These are phyloP conservation scores for Rhinogobio ventralis DNA, from an alignment of 2,797 vertebrate species.

Conservation along the genomic window DNA sequence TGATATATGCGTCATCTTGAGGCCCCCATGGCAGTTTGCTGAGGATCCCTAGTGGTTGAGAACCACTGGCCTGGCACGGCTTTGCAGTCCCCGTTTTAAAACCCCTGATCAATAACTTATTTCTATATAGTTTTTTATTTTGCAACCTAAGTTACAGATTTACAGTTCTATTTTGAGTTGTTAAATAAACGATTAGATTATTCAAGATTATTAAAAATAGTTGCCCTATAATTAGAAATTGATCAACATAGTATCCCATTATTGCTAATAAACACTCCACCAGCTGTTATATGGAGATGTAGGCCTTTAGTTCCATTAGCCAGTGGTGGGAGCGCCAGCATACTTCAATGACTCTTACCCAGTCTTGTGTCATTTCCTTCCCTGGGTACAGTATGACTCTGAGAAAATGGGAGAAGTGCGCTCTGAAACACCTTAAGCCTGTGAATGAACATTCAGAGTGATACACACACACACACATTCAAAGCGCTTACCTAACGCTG, in stretches of 20 bases:
- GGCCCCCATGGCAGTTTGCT: neutral
- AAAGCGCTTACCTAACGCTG: slow-evolving; percentile 77
- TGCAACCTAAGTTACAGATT: neutral
- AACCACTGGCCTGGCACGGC: neutral
- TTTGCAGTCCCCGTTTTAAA: neutral
- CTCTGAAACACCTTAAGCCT: slow-evolving; percentile 62
- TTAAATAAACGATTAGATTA: neutral
- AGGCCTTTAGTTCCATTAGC: slow-evolving; percentile 62
- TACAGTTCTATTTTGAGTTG: neutral
- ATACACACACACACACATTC: slow-evolving; percentile 59
- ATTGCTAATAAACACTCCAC: neutral
- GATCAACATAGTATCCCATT: neutral
- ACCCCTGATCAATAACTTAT: neutral
- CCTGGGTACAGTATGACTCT: slow-evolving; percentile 70
- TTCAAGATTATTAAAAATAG: neutral
- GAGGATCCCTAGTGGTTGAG: neutral
- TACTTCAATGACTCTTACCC: slow-evolving; percentile 74
- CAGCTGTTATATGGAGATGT: slow-evolving; percentile 49
- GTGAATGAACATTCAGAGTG: slow-evolving; percentile 67
- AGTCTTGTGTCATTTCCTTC: slow-evolving; percentile 80
- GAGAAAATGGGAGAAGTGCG: slow-evolving; percentile 77
- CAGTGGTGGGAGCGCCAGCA: slow-evolving; percentile 70
- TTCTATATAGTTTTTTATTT: neutral
- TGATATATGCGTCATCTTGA: neutral
- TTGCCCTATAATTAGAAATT: neutral